These are phyloP conservation scores for Ammodytes marinus DNA, from an alignment of 2,113 vertebrate genomes.

Conservation along the genomic window DNA sequence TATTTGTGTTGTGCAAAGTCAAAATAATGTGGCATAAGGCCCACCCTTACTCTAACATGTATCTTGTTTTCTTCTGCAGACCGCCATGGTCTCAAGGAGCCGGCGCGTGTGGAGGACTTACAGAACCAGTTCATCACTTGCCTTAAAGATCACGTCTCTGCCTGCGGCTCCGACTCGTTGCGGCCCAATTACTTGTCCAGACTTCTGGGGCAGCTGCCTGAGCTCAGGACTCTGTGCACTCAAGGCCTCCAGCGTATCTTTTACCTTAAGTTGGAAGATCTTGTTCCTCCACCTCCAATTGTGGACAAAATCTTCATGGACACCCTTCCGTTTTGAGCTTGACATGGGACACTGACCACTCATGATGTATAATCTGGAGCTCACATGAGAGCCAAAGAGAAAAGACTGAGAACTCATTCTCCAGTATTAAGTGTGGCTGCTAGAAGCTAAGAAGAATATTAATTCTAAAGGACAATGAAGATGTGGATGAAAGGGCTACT, in stretches of 20 bases:
- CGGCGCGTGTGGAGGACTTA: constrained; percentile 92
- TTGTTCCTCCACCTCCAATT: constrained; percentile 93
- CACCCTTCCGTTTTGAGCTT: constrained; percentile 91
- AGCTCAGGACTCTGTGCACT: constrained; percentile 94
- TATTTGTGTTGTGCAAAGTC: neutral
- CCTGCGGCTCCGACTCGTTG: constrained; percentile 77
- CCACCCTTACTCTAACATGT: neutral
- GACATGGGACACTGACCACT: neutral
- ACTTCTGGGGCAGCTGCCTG: constrained; percentile 92
- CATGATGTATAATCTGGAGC: constrained; percentile 27
- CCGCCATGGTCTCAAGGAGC: constrained; percentile 93
- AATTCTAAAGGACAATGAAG: constrained; percentile 30
- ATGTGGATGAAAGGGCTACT: constrained; percentile 18
- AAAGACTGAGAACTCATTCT: constrained; percentile 36
- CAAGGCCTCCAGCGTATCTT: constrained; percentile 97
- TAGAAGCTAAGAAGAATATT: neutral
- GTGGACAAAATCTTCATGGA: constrained; percentile 98
- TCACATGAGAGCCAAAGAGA: constrained; percentile 25
- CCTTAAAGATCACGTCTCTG: constrained; percentile 92
- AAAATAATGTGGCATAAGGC: neutral
- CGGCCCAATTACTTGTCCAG: constrained; percentile 91
- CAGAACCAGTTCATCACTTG: constrained; percentile 93
- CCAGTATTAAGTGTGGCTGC: constrained; percentile 32
- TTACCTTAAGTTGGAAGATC: constrained; percentile 95
- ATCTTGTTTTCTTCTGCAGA: constrained; percentile 79